A percentile compares a stretch with the other conserved stretches of the same genome.
Evolutionary conservation across 2,113 vertebrate species (phyloP).

Genomic region (Hippocampus barbouri): DNA sequence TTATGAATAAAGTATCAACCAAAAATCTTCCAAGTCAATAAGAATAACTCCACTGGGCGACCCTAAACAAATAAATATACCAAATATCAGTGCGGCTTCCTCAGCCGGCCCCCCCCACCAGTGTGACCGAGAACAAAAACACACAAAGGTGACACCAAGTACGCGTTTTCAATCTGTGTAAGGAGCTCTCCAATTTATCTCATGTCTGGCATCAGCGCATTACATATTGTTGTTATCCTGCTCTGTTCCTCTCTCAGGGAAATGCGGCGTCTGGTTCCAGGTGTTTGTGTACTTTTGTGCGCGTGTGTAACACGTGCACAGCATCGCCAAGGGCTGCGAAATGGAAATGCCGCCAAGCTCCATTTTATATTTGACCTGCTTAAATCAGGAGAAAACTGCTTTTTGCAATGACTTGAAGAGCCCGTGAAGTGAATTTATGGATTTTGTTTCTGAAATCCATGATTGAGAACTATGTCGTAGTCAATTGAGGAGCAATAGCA

Average conservation of each 20-base stretch:
- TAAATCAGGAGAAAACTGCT: too few relatives aligned
- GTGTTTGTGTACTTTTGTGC: background rate
- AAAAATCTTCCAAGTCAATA: background rate
- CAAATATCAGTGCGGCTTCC: background rate
- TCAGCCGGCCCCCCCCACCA: background rate
- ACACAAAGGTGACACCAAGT: conserved; percentile 7
- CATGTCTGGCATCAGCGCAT: background rate
- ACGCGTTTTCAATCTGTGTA: background rate
- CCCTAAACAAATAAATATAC: background rate
- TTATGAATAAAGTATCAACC: background rate
- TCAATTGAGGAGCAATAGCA: too few relatives aligned
- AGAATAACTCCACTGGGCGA: background rate
- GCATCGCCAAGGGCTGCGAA: too few relatives aligned
- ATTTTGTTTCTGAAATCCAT: too few relatives aligned
- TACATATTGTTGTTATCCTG: conserved; percentile 3
- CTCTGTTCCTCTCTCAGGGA: background rate
- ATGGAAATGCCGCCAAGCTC: too few relatives aligned
- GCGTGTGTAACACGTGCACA: background rate
- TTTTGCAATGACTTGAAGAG: too few relatives aligned
- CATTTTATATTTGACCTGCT: too few relatives aligned
- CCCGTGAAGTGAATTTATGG: too few relatives aligned
- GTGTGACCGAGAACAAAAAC: background rate
- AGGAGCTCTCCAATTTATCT: background rate
- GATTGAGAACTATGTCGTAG: too few relatives aligned
- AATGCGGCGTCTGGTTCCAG: background rate